Percentiles rank a stretch among this genome's conserved stretches.
Conservation (phyloP, 2,113 vertebrate species). For the Anolis carolinensis region DNA sequence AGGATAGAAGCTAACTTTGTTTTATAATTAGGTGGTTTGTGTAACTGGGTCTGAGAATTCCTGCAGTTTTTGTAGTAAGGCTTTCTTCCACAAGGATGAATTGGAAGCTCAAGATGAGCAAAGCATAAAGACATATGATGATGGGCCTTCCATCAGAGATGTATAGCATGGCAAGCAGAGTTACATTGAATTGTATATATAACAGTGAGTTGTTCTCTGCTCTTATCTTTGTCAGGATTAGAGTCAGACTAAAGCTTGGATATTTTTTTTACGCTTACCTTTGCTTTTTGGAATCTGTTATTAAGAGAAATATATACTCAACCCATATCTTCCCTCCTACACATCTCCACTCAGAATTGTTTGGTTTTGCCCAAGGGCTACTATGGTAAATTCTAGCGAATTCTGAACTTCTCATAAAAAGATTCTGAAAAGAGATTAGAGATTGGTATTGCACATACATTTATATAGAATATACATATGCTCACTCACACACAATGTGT, state of each 20-base stretch:
- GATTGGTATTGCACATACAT: neutral
- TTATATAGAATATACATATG: neutral
- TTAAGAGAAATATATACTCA: neutral
- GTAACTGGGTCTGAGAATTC: neutral
- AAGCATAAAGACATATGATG: neutral
- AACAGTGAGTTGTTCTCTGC: neutral
- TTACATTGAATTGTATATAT: neutral
- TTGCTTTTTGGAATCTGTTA: neutral
- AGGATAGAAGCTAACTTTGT: neutral
- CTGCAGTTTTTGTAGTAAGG: neutral
- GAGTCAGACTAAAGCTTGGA: neutral
- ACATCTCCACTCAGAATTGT: neutral
- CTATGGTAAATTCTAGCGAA: constrained; percentile 8
- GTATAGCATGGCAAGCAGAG: neutral
- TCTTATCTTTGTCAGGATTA: neutral
- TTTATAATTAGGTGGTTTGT: neutral
- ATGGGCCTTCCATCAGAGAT: neutral
- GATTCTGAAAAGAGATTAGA: neutral
- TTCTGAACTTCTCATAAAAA: constrained; percentile 36
- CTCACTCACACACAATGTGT: too few species aligned
- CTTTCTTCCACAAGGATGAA: neutral
- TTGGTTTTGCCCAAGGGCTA: neutral
- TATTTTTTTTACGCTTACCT: neutral
- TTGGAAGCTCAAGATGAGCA: neutral
- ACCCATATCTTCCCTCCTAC: neutral